Evolutionary conservation across 2,113 vertebrate genomes (phyloP), one percentile per base, ranked within the genome.

Genomic region (Caracal caracal): DNA sequence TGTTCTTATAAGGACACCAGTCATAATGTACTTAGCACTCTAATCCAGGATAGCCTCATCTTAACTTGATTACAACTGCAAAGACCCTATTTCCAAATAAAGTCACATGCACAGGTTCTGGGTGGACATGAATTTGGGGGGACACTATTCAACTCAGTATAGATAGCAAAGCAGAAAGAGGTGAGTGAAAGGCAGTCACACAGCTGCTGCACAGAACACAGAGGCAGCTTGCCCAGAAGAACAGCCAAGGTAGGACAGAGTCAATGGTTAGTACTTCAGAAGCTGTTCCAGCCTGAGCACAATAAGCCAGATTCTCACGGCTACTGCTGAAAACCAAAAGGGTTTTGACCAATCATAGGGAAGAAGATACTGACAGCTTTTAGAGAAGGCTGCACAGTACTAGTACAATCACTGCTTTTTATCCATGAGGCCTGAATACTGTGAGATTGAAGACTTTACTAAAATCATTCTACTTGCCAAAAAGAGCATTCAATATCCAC

Each of bases 381-480:
- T 30, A 91, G 66, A 95, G 51, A 94, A 92, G 59, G 16, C 7
- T 81, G 15, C 11, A 63, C 8, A 73, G 73, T 47, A 2, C 49
- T 20, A 70, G 47, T 30, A 51, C 16, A 20, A 56, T 93, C 26
- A 35, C 53, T 68, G 78, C 26, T 88, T 68, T 89, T 80, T 80
- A 84, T 40, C 66, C 35, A 13, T 3, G 4, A 17, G 53, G 37
- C 59, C 40, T 59, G n/a, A 65, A 47, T 63, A 82, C 56, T 26
- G 15, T 59, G 91, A 92, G 28, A 87, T 2, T 76, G 63, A 84
- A 93, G 59, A 93, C 59, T 95, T 89, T n/a, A 66, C 47, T 73
- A 40, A 63, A 97, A 71, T 85, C 61, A 95, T 63, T 83, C 90
- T 79, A 35, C 26, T 68, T 76, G 37, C 83, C 86, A 82, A 88